A percentile compares a stretch with the other conserved stretches of the same genome.
Evolutionary conservation across 1,140 invertebrate species (phyloP).

Genomic region (Drosophila eugracilis): DNA sequence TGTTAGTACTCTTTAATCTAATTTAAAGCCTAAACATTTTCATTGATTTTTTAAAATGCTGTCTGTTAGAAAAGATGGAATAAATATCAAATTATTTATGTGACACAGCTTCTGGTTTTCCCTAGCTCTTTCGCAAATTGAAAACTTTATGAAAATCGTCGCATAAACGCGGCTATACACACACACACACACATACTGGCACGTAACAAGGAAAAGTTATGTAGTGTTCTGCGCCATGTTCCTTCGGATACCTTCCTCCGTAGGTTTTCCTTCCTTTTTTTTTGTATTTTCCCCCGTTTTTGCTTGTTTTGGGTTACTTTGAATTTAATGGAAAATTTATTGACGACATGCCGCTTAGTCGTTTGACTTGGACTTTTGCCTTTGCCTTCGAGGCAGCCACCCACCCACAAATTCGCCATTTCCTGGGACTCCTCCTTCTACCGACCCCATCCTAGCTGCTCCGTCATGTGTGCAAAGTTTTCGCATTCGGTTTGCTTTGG

Average conservation of each 20-base stretch:
- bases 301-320: slow-evolving; percentile 76
- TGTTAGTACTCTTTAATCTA: no score
- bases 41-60: no score
- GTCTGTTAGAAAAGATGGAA: no score
- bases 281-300: slow-evolving; percentile 32
- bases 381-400: slow-evolving; percentile 32
- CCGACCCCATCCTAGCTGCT: slow-evolving; percentile 32
- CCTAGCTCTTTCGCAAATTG: neutral
- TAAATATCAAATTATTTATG: no score
- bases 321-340: slow-evolving; percentile 83
- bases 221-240: slow-evolving; percentile 70
- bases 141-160: neutral
- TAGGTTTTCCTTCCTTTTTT: slow-evolving; percentile 47
- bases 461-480: slow-evolving; percentile 75
- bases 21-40: no score
- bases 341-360: slow-evolving; percentile 82
- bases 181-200: slow-evolving; percentile 7
- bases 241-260: slow-evolving; percentile 67
- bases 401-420: slow-evolving; percentile 29
- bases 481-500: slow-evolving; percentile 64
- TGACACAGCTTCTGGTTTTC: neutral
- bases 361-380: slow-evolving; percentile 81
- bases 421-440: slow-evolving; percentile 15
- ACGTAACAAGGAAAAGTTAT: slow-evolving; percentile 67
- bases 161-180: slow-evolving; percentile 11